Base-by-base conservation (phyloP, 2,113 vertebrate genomes). In the Ailuropoda melanoleuca region DNA sequence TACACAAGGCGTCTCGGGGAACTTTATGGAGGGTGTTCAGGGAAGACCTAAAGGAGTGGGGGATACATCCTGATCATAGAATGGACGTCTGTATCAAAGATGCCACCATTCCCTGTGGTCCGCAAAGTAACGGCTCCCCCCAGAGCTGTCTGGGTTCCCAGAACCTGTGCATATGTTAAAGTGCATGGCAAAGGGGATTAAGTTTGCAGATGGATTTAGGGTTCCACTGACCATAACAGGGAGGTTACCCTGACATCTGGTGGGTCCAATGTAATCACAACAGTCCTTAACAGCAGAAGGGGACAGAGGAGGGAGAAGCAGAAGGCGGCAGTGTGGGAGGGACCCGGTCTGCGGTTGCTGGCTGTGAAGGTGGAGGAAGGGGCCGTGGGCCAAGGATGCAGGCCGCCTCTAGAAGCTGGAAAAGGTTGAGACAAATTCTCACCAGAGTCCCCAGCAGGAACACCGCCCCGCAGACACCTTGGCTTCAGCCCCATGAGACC, bases 141-240 rank as follows among this genome's bases (percentile, higher is more conserved):
- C 0, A 15, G 62, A 50, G 13, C 24, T 4, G 13, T 29, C 48
- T 19, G 0, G 0, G 7, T 46, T 23, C 39, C 15, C 29, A 18
- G 31, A 46, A 14, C 66, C 37, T 58, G 6, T 46, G 19, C n/a
- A 1, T 26, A 3, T 19, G 50, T 8, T 18, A 31, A 23, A n/a
- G 23, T 15, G 39, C 18, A 23, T 21, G 18, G 24, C n/a, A 56
- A 70, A 50, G 23, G 87, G 29, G 23, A 11, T 43, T 24, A 24
- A 26, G 37, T 43, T 8, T 24, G 29, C 48, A 26, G 46, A 14
- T 50, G 56, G n/a, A 53, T 4, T 53, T 82, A 68, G 29, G 31
- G 21, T 29, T 53, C 43, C 43, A 43, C 43, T 77, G 68, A 34
- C 24, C 13, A 23, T 37, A 37, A 12, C 18, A 4, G 68, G 56